Evolutionary conservation across 2,888 invertebrate genomes (phyloP).

Genomic region (Meloe dianella): DNA sequence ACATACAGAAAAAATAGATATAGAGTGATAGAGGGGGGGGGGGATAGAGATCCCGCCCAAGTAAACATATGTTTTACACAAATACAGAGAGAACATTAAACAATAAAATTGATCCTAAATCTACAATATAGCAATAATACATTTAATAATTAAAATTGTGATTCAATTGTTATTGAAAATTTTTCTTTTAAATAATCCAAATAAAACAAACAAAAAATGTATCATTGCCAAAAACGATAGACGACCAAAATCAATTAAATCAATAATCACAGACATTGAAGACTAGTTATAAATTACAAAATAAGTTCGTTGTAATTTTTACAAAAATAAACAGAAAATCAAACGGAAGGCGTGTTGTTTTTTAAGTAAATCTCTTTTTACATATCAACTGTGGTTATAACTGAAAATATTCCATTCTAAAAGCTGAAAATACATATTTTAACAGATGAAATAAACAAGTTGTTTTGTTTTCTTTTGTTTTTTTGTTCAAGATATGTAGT

Average conservation of each 20-base stretch:
- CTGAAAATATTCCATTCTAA: not conserved
- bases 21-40: too few species aligned
- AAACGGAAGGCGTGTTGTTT: too few species aligned
- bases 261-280: constrained; percentile 25
- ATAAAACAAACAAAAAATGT: not conserved
- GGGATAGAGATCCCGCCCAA: not conserved
- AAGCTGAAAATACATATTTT: too few species aligned
- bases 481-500: constrained; percentile 5
- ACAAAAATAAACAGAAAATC: not conserved
- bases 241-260: constrained; percentile 11
- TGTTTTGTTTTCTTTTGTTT: not conserved
- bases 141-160: constrained; percentile 2
- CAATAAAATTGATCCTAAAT: constrained; percentile 11
- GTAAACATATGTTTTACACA: not conserved
- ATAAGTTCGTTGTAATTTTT: constrained; percentile 27
- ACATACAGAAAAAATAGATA: not conserved
- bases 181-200: not conserved
- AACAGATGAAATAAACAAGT: too few species aligned
- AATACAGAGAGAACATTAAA: constrained; percentile 17
- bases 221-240: constrained; percentile 11
- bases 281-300: constrained; percentile 25
- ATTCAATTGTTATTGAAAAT: not conserved
- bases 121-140: constrained; percentile 15
- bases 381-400: not conserved
- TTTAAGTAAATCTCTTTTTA: not conserved